Conservation (phyloP, 2,797 vertebrate species). For the Sorex maritimensis region DNA sequence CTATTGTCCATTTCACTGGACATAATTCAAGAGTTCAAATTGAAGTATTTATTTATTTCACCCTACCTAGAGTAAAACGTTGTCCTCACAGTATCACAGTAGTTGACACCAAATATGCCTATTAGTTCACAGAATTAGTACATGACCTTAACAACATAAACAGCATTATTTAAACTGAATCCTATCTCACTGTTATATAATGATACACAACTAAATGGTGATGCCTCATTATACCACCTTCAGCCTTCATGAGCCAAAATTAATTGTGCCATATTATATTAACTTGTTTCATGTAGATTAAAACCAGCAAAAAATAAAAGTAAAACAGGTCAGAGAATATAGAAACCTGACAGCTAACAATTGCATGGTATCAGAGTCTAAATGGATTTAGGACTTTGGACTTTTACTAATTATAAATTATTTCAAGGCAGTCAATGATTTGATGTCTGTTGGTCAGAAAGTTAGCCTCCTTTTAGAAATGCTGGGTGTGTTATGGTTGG, state of each 20-base stretch:
- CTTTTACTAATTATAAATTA: constrained; percentile 6
- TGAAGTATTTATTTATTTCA: constrained; percentile 7
- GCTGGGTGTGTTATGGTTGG: background rate
- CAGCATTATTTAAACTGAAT: background rate
- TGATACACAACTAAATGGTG: background rate
- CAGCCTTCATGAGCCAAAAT: background rate
- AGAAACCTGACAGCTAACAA: background rate
- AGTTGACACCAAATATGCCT: background rate
- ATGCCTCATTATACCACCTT: background rate
- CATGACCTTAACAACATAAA: background rate
- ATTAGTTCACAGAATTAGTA: background rate
- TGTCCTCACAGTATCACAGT: background rate
- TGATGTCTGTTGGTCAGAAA: constrained; percentile 11
- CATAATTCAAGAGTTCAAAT: constrained; percentile 17
- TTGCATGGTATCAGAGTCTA: background rate
- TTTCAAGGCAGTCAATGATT: background rate
- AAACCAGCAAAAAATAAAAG: background rate
- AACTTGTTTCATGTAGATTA: too few relatives aligned
- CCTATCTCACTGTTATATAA: background rate
- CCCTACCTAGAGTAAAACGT: background rate
- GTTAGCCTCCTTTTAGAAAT: background rate
- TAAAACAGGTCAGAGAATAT: background rate
- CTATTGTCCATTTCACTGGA: constrained; percentile 44
- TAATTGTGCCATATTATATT: background rate
- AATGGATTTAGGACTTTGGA: background rate